Conservation (phyloP, 2,888 invertebrate genomes). For the Meiosimyza platycephala region DNA sequence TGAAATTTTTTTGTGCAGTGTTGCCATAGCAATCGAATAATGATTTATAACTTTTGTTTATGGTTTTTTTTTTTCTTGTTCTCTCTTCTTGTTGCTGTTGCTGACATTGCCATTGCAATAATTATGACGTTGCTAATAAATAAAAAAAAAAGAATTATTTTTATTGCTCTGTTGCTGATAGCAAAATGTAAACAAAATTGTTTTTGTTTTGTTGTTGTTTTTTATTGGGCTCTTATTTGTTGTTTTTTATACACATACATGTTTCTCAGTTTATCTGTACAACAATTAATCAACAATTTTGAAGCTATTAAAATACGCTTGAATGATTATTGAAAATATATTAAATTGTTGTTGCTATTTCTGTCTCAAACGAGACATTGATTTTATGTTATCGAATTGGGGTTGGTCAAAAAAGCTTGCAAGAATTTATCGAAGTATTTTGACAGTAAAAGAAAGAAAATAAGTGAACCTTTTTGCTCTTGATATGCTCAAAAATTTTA, state of each 20-base stretch:
- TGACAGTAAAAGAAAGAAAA: too few relatives aligned
- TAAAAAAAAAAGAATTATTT: slow-evolving; percentile 11
- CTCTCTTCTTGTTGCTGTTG: slow-evolving; percentile 12
- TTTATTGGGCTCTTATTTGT: slow-evolving; percentile 11
- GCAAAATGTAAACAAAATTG: slow-evolving; percentile 16
- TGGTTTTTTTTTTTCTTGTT: neutral
- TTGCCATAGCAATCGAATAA: slow-evolving; percentile 5
- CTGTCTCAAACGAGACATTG: too few relatives aligned
- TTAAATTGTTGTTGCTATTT: slow-evolving; percentile 1
- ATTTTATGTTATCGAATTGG: too few relatives aligned
- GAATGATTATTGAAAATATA: slow-evolving; percentile 44
- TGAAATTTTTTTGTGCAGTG: too few relatives aligned
- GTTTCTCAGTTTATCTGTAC: slow-evolving; percentile 42
- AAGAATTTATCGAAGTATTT: too few relatives aligned
- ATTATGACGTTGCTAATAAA: slow-evolving; percentile 24
- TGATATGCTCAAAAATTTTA: too few relatives aligned
- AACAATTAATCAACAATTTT: slow-evolving; percentile 50
- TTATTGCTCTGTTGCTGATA: slow-evolving; percentile 27
- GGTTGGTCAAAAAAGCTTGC: too few relatives aligned
- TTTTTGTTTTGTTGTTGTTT: neutral
- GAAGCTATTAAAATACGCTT: slow-evolving; percentile 45
- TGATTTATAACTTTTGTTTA: slow-evolving; percentile 27
- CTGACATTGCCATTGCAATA: slow-evolving; percentile 5
- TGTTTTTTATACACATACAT: slow-evolving; percentile 31
- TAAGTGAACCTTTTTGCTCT: too few relatives aligned